Conservation (phyloP, 2,888 invertebrate species). For the Ernsta delagoae region DNA sequence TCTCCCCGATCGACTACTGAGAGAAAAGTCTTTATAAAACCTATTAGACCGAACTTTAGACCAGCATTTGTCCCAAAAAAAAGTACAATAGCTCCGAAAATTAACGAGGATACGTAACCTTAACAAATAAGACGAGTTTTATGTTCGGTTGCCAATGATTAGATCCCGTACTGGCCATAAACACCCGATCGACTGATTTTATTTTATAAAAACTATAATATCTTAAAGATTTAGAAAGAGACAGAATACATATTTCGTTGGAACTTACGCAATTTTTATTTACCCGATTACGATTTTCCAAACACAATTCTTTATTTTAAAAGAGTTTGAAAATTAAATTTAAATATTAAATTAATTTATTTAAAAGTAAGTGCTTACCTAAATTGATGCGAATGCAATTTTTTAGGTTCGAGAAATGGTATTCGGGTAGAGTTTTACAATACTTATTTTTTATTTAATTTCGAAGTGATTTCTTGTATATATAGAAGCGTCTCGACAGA, state of each 20-base stretch:
- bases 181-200: slow-evolving; percentile 39
- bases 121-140: slow-evolving; percentile 16
- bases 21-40: slow-evolving; percentile 68
- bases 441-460: slow-evolving; percentile 29
- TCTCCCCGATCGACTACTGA: slow-evolving; percentile 70
- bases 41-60: slow-evolving; percentile 68
- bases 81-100: slow-evolving; percentile 55
- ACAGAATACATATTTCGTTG: slow-evolving; percentile 43
- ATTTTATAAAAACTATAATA: slow-evolving; percentile 35
- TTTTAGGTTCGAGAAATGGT: slow-evolving; percentile 24
- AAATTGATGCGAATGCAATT: not conserved
- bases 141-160: slow-evolving; percentile 36
- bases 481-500: slow-evolving; percentile 61
- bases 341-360: not conserved
- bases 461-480: slow-evolving; percentile 50
- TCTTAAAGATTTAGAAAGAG: slow-evolving; percentile 28
- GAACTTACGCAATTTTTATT: slow-evolving; percentile 35
- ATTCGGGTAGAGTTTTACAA: slow-evolving; percentile 34
- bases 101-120: slow-evolving; percentile 46
- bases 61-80: slow-evolving; percentile 74
- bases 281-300: slow-evolving; percentile 37
- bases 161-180: slow-evolving; percentile 41
- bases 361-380: not conserved
- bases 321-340: not conserved
- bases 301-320: slow-evolving; percentile 8